A percentile compares a stretch with the other conserved stretches of the same genome.
Conservation (phyloP, 2,797 vertebrate genomes). For the Enteromius thamalakanensis region DNA sequence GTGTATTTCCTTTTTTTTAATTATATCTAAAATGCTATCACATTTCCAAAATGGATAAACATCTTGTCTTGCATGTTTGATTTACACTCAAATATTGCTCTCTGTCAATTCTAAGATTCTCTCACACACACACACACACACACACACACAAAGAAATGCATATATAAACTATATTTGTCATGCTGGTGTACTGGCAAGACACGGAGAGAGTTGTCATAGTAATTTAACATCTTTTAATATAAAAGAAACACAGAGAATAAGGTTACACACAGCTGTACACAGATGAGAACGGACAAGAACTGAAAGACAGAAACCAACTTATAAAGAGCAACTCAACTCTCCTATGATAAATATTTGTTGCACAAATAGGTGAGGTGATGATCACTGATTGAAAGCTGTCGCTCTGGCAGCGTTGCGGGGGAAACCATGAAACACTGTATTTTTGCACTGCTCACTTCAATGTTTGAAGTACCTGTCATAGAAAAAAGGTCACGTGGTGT, state of each 20-base stretch:
- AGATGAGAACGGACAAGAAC: too few species aligned
- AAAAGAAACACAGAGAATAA: too few species aligned
- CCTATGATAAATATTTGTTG: not conserved
- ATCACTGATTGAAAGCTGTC: not conserved
- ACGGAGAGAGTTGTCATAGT: too few species aligned
- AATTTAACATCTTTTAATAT: too few species aligned
- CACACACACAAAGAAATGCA: too few species aligned
- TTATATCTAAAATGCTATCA: not conserved
- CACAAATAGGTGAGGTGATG: not conserved
- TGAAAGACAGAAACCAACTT: too few species aligned
- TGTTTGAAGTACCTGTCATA: conserved; percentile 61
- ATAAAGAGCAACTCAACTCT: not conserved
- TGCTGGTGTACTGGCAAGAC: too few species aligned
- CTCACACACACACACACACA: too few species aligned
- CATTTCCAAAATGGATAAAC: not conserved
- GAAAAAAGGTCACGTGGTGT: conserved; percentile 4
- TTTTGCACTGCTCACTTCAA: conserved; percentile 69
- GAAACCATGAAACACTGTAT: conserved; percentile 72
- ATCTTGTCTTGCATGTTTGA: not conserved
- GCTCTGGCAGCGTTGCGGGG: conserved; percentile 44
- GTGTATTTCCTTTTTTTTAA: not conserved
- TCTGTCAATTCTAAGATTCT: not conserved
- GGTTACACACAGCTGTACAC: too few species aligned
- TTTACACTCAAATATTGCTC: not conserved
- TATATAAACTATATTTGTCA: too few species aligned